A percentile compares a stretch with the other conserved stretches of the same genome.
Conservation (phyloP, 2,888 invertebrate species). For the Drosophila meridiana region DNA sequence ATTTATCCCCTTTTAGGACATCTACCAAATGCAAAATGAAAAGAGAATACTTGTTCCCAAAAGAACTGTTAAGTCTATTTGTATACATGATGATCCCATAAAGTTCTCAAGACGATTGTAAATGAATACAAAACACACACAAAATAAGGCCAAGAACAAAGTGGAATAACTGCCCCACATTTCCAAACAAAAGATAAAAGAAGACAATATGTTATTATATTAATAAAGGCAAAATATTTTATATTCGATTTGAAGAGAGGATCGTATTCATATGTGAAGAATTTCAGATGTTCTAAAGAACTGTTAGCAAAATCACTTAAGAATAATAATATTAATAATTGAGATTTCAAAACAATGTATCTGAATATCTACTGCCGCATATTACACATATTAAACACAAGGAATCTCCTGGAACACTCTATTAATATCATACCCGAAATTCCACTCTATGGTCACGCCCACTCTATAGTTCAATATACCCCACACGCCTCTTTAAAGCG, state of each 20-base stretch:
- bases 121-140: not conserved
- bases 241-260: no score
- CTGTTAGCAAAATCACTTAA: no score
- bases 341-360: not conserved
- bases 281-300: no score
- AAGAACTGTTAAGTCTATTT: not conserved
- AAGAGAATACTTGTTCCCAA: no score
- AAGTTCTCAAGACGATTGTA: not conserved
- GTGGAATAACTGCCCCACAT: not conserved
- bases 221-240: not conserved
- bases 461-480: constrained; percentile 41
- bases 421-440: not conserved
- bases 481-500: constrained; percentile 18
- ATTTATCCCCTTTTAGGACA: not conserved
- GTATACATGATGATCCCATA: not conserved
- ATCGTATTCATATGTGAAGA: no score
- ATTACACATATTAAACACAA: not conserved
- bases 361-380: not conserved
- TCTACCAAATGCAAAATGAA: not conserved
- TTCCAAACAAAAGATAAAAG: not conserved
- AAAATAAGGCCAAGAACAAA: not conserved
- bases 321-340: no score
- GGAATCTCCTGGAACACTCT: not conserved
- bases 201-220: not conserved
- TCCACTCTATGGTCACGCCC: constrained; percentile 29